A percentile compares a stretch with the other conserved stretches of the same genome.
Evolutionary conservation across 2,797 vertebrate species (phyloP).

Genomic region (Carapus acus): DNA sequence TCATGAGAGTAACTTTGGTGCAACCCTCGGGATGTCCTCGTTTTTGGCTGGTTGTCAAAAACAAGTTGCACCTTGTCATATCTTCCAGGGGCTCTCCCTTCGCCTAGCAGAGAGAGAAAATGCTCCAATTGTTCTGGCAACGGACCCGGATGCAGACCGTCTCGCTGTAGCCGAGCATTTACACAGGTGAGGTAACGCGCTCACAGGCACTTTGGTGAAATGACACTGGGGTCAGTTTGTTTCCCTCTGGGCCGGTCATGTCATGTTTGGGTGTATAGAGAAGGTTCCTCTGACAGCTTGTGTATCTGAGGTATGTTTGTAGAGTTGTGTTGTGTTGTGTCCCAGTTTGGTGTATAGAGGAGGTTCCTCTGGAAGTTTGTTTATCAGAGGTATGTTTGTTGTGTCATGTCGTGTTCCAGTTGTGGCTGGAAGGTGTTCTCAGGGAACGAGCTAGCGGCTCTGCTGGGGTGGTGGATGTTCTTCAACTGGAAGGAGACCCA

Average conservation of each 20-base stretch:
- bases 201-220: not conserved
- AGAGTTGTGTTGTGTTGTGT: too few relatives aligned
- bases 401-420: conserved; percentile 59
- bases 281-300: too few relatives aligned
- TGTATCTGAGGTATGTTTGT: too few relatives aligned
- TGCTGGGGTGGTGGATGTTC: conserved; percentile 97
- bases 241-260: too few relatives aligned
- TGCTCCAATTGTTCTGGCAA: conserved; percentile 83
- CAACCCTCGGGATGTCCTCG: too few relatives aligned
- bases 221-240: too few relatives aligned
- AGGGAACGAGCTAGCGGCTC: conserved; percentile 87
- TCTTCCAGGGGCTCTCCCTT: conserved; percentile 80
- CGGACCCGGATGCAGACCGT: conserved; percentile 92
- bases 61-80: not conserved
- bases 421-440: conserved; percentile 88
- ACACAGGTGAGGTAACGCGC: conserved; percentile 67
- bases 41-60: too few relatives aligned
- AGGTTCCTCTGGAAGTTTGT: too few relatives aligned
- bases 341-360: too few relatives aligned
- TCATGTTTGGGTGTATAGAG: too few relatives aligned
- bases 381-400: too few relatives aligned
- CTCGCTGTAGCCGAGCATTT: conserved; percentile 86
- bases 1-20: too few relatives aligned
- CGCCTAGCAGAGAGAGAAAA: conserved; percentile 82
- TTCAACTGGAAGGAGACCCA: conserved; percentile 79